These are phyloP conservation scores for Saxicola maurus DNA, from an alignment of 2,797 vertebrate genomes.

Conservation along the genomic window DNA sequence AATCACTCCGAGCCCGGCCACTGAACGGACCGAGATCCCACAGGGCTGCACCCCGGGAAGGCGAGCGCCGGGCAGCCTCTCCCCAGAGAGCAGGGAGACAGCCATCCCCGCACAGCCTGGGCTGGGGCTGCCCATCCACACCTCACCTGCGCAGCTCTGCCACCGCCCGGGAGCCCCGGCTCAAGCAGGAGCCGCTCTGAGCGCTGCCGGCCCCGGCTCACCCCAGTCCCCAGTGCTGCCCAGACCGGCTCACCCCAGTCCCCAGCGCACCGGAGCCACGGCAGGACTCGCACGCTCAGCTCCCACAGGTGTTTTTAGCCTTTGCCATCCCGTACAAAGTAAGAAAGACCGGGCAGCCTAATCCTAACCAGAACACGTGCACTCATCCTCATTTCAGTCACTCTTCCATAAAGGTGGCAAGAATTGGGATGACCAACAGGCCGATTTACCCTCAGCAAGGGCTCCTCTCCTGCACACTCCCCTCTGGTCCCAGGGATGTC, in stretches of 20 bases:
- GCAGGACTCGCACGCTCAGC: accelerated
- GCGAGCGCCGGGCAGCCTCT: background rate
- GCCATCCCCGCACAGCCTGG: background rate
- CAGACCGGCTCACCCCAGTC: accelerated
- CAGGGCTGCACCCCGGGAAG: accelerated
- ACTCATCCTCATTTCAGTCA: background rate
- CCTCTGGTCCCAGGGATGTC: background rate
- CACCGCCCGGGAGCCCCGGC: accelerated
- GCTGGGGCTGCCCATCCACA: background rate
- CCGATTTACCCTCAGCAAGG: background rate
- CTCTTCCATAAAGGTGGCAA: background rate
- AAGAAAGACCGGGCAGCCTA: background rate
- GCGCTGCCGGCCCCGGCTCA: background rate
- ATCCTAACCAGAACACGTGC: accelerated
- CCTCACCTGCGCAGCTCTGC: background rate
- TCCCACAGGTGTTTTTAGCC: background rate
- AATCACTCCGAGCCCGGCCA: accelerated
- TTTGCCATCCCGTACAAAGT: background rate
- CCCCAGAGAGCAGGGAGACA: background rate
- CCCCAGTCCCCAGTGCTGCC: background rate
- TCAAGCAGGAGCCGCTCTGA: accelerated
- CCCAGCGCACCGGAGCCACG: background rate
- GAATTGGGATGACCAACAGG: background rate
- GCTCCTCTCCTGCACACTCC: background rate
- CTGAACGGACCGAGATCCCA: accelerated